Conservation (phyloP, 2,113 vertebrate species). For the Microtus oregoni region DNA sequence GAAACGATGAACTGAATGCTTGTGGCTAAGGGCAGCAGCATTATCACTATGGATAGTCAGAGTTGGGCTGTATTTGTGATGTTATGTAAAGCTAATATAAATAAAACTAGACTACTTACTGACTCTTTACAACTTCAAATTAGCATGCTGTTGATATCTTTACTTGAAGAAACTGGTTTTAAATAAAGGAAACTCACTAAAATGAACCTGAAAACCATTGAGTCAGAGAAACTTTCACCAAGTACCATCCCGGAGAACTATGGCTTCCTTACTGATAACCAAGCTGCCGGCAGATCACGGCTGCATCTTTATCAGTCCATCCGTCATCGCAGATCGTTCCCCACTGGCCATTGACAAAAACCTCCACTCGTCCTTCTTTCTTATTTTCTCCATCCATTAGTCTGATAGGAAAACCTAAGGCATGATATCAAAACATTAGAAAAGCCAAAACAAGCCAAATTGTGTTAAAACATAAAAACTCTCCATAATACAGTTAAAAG, state of each 20-base stretch:
- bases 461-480: neutral
- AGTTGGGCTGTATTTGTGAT: neutral
- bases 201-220: neutral
- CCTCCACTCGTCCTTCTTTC: slow-evolving; percentile 97
- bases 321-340: slow-evolving; percentile 98
- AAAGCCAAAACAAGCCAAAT: slow-evolving; percentile 53
- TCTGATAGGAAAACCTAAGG: slow-evolving; percentile 92
- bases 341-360: slow-evolving; percentile 95
- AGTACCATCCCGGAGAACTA: neutral
- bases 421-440: slow-evolving; percentile 62
- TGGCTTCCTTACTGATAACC: slow-evolving; percentile 93
- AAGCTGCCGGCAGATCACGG: slow-evolving; percentile 96
- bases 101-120: neutral
- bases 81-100: neutral
- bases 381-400: slow-evolving; percentile 96
- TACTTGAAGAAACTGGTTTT: neutral
- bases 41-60: neutral
- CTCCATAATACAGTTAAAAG: neutral
- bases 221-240: slow-evolving; percentile 15
- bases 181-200: neutral
- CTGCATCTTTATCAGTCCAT: slow-evolving; percentile 95
- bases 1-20: neutral
- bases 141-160: neutral
- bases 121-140: slow-evolving; percentile 11
- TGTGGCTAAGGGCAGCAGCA: neutral